phyloP scores from a whole-genome alignment of 2,113 vertebrate genomes.

The Myrmecobius fasciatus region DNA sequence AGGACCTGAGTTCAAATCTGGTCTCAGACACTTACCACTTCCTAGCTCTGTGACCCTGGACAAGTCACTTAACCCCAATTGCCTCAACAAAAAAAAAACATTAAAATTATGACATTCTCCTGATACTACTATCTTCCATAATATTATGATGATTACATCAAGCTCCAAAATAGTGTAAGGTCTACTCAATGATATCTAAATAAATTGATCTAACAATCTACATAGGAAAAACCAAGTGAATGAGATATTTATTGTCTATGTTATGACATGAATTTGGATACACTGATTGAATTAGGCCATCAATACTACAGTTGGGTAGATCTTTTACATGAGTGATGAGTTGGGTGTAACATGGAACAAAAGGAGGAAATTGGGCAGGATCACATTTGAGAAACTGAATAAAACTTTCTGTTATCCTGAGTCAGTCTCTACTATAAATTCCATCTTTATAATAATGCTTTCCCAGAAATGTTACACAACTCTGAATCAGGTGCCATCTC shows the following conservation, averaged over 20 bases:
- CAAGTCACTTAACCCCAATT: too few species aligned
- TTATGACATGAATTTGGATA: background rate
- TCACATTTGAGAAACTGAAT: background rate
- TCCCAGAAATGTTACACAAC: background rate
- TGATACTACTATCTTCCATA: background rate
- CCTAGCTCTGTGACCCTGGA: too few species aligned
- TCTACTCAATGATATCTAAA: background rate
- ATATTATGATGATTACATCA: background rate
- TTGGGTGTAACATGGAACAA: background rate
- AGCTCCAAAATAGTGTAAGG: background rate
- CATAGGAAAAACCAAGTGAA: background rate
- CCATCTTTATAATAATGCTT: background rate
- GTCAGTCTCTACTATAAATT: background rate
- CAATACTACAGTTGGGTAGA: background rate
- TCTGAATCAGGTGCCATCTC: background rate
- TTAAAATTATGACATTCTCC: background rate
- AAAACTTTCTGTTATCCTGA: background rate
- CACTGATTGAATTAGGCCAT: background rate
- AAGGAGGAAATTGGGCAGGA: background rate
- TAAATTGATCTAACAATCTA: background rate
- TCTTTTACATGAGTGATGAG: background rate
- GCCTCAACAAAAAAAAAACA: too few species aligned
- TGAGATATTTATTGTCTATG: background rate
- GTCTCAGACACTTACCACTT: too few species aligned
- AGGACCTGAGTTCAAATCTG: too few species aligned